Base-by-base conservation (phyloP, 2,113 vertebrate genomes). In the Malurus alboscapulatus region DNA sequence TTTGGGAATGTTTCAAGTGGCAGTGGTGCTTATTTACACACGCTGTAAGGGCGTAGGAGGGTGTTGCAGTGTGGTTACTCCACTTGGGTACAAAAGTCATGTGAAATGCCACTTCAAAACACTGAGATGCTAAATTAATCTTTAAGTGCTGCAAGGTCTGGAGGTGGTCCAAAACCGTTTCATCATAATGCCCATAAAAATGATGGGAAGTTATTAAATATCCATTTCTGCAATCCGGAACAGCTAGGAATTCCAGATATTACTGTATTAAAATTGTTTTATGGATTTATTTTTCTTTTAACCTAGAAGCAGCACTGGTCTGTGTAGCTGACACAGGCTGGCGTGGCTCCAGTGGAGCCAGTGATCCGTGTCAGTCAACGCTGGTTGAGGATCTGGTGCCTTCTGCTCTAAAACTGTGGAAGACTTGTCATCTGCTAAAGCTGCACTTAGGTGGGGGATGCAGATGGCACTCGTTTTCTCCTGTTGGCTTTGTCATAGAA, bases 111-210 rank as follows among this genome's bases (percentile, higher is more conserved):
- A 40, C 32, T 58, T 92, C 50, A 72, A 84, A 91, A 92, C 87
- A 61, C 2, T 75, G 72, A 86, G 59, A 77, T 30, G 22, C 48
- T 90, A 69, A 91, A 92, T 93, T 77, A 67, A 89, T 93, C 75
- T 61, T 61, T 36, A 59, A 86, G 22, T 84, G 38, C 61, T 92
- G 61, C 36, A 59, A 34, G 34, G n/a, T 83, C 68, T 94, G 93
- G 89, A 94, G 51, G 48, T 42, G 48, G 67, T 94, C 93, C 94
- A 94, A 92, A 86, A 27, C 51, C 45, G 3, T 69, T 91, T 90
- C 67, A 92, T 94, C 82, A 61, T 69, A 88, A 63, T 83, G 63
- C 59, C 84, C 20, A 34, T 94, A 77, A 94, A 96, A 85, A 87
- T 77, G n/a, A 88, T 42, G 27, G 10, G 22, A 66, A 80, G 59